Percentiles rank a stretch among this genome's conserved stretches.
These are phyloP conservation scores for Zonitis immaculata DNA, from an alignment of 2,888 invertebrate genomes.

Conservation along the genomic window DNA sequence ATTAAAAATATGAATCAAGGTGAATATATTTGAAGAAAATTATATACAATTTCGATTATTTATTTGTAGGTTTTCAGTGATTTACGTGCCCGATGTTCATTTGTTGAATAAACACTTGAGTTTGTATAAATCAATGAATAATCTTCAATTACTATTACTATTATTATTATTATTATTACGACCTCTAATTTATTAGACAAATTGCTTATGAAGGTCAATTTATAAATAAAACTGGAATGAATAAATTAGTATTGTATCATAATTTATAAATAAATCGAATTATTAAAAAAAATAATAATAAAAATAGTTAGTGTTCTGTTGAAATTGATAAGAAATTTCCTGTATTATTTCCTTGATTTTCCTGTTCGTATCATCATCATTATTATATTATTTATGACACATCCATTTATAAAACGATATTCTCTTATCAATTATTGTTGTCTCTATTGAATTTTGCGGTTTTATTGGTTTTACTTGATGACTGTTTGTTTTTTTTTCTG, in stretches of 20 bases:
- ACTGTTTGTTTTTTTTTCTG: neutral
- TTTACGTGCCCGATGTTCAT: no score
- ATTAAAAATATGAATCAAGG: no score
- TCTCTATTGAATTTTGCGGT: neutral
- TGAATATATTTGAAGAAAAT: no score
- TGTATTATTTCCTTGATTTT: neutral
- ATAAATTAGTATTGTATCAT: neutral
- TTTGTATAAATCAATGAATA: no score
- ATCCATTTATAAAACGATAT: neutral
- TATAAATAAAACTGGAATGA: neutral
- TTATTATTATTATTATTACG: no score
- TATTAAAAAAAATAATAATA: no score
- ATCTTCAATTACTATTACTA: no score
- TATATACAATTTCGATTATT: no score
- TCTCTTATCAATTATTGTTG: neutral
- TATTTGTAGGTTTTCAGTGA: no score
- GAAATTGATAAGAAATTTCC: slow-evolving; percentile 4
- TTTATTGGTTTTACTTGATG: no score
- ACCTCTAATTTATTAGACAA: neutral
- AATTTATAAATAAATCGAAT: neutral
- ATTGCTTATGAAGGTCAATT: neutral
- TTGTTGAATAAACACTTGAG: no score
- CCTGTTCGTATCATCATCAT: neutral
- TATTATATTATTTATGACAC: neutral
- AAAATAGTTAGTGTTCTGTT: no score